phyloP scores from a whole-genome alignment of 2,797 vertebrate genomes.

The Mycteria americana region DNA sequence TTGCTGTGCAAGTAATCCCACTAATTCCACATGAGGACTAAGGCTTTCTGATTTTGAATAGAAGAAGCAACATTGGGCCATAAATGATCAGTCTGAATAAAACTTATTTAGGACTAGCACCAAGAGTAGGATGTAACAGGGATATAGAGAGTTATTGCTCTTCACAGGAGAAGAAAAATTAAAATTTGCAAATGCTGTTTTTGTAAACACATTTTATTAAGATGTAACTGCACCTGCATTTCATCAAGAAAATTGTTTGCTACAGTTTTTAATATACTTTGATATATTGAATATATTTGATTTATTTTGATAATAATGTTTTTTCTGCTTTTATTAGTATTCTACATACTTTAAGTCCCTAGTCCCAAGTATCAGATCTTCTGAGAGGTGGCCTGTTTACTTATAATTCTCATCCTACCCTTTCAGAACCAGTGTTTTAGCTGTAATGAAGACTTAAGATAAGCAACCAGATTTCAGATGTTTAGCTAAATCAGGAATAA shows the following conservation, averaged over 20 bases:
- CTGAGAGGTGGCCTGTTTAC: background rate
- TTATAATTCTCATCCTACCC: background rate
- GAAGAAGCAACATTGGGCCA: background rate
- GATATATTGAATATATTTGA: slow-evolving; percentile 29
- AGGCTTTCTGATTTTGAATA: background rate
- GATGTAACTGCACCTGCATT: slow-evolving; percentile 46
- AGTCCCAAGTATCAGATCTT: background rate
- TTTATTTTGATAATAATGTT: slow-evolving; percentile 34
- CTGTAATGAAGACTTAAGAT: background rate
- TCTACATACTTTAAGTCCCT: background rate
- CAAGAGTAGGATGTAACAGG: background rate
- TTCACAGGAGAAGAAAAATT: slow-evolving; percentile 44
- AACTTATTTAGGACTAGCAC: background rate
- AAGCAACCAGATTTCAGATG: background rate
- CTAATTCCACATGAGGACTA: background rate
- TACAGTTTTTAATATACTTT: slow-evolving; percentile 45
- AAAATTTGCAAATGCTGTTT: slow-evolving; percentile 39
- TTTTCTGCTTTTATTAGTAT: slow-evolving; percentile 15
- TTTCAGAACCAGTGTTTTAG: background rate
- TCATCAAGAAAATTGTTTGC: slow-evolving; percentile 52
- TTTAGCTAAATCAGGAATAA: background rate
- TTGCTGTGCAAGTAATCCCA: background rate
- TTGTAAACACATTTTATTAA: background rate
- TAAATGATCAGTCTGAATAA: background rate
- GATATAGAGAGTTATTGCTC: background rate